Evolutionary conservation across 2,888 invertebrate species (phyloP), one percentile per base, ranked within the genome.

Genomic region (Azorinus chamasolen): DNA sequence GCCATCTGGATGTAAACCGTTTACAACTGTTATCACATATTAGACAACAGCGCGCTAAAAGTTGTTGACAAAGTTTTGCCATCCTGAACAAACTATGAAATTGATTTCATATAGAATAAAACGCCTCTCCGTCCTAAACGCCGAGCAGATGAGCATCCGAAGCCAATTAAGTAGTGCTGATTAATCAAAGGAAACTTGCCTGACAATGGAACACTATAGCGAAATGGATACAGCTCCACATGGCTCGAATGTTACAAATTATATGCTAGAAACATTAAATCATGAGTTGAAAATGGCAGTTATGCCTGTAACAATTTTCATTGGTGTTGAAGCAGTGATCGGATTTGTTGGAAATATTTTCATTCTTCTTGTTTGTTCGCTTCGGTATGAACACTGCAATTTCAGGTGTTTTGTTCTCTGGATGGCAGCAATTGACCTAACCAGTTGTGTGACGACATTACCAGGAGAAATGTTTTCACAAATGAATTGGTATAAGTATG

Each of bases 261-360:
- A 22, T 1, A 24, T 3, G 20, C 10, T 62, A 12, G 53, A 57
- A 43, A 45, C 57, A 18, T 48, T 76, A 16, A 70, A 76, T 43
- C 8, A 27, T 4, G 55, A 76, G 46, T 48, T 76, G 61, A 59
- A 59, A 8, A 51, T 55, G 61, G 64, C 61, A 10, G 64, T 79
- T 8, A 37, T 79, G 16, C 79, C 79, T 8, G 75, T 79, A 16
- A 79, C 79, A n/a, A 68, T 79, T 18, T 61, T 75, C 18, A 72
- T 79, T 24, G 75, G 64, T 20, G 14, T 79, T 2, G 75, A 79
- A 41, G 55, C 61, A 12, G 22, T 66, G 22, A 18, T 75, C 1
- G 79, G 79, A 5, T 43, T 72, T 0, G 20, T 79, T 37, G 79
- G 79, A 51, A 79, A 79, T 32, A 53, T 50, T 53, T 39, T 79